Percentiles rank a stretch among this genome's conserved stretches.
phyloP scores from a whole-genome alignment of 2,797 vertebrate species.

The Xiphorhynchus erythropygius region DNA sequence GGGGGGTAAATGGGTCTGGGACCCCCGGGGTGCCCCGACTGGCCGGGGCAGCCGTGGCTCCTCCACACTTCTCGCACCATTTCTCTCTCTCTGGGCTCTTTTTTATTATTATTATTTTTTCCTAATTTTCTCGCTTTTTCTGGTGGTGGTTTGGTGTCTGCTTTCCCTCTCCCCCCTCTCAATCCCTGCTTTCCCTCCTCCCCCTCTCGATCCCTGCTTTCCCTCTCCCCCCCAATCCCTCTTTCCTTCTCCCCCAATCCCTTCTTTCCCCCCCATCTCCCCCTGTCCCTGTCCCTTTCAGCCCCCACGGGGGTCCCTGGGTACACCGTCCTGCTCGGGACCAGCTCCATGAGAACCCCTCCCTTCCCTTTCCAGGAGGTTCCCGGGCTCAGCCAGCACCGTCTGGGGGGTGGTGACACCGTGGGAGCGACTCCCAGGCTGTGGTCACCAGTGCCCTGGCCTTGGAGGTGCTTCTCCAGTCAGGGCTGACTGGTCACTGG shows the following conservation, averaged over 20 bases:
- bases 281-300: too few species aligned
- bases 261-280: too few species aligned
- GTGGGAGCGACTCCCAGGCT: accelerated
- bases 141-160: accelerated
- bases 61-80: accelerated
- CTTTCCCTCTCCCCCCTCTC: too few species aligned
- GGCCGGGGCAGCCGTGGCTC: too few species aligned
- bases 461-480: accelerated
- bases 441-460: background rate
- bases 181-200: too few species aligned
- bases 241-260: too few species aligned
- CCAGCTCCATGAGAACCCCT: background rate
- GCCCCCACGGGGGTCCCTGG: background rate
- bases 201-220: too few species aligned
- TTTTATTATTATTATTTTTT: background rate
- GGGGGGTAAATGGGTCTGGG: too few species aligned
- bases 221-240: too few species aligned
- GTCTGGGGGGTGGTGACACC: background rate
- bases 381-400: background rate
- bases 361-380: background rate
- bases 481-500: background rate
- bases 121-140: background rate
- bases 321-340: background rate
- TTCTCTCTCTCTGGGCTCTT: accelerated
- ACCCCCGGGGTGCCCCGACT: too few species aligned